A percentile compares a stretch with the other conserved stretches of the same genome.
Evolutionary conservation across 2,888 invertebrate genomes (phyloP).

Genomic region (Apamea epomidion): DNA sequence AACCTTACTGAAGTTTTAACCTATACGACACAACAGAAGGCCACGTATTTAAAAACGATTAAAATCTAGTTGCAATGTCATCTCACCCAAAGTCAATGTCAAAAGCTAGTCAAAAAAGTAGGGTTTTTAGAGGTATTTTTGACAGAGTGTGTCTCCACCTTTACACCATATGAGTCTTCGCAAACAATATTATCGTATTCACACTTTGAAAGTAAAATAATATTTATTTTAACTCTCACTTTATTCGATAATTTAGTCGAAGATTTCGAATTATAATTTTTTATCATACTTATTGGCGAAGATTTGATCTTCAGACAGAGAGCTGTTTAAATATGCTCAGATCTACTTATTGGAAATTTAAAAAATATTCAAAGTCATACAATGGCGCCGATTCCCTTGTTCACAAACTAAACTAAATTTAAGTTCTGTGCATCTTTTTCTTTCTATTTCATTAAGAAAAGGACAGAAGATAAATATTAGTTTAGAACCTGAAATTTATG

Average conservation of each 20-base stretch:
- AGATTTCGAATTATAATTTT: constrained; percentile 20
- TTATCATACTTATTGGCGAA: background rate
- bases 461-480: too few relatives aligned
- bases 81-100: too few relatives aligned
- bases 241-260: constrained; percentile 26
- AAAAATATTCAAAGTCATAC: constrained; percentile 5
- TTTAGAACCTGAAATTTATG: too few relatives aligned
- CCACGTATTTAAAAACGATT: background rate
- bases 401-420: too few relatives aligned
- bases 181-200: constrained; percentile 7
- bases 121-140: background rate
- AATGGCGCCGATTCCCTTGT: too few relatives aligned
- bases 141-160: constrained; percentile 8
- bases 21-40: background rate
- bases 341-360: background rate
- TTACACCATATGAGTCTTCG: background rate
- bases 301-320: constrained; percentile 16
- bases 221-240: constrained; percentile 10
- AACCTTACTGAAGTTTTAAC: background rate
- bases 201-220: constrained; percentile 8
- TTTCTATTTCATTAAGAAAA: too few relatives aligned
- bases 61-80: background rate
- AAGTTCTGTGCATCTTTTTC: too few relatives aligned
- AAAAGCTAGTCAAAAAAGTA: background rate
- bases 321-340: constrained; percentile 12